Evolutionary conservation across 2,113 vertebrate species (phyloP).

Genomic region (Fregata magnificens): DNA sequence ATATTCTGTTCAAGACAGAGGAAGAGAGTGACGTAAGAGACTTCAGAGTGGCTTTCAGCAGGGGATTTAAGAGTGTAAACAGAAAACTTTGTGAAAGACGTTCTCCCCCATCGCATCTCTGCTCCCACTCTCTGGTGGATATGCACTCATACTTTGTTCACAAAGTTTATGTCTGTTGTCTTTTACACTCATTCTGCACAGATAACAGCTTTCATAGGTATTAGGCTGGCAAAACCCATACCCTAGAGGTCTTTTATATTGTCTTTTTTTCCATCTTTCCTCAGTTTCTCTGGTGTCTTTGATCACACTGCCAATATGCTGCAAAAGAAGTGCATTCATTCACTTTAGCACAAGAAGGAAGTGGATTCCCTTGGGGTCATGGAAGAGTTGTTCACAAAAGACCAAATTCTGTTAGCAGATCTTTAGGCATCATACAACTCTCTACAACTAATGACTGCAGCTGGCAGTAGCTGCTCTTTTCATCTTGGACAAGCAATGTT

Average conservation of each 20-base stretch:
- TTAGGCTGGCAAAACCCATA: background rate
- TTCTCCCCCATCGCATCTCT: background rate
- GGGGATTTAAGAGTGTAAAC: background rate
- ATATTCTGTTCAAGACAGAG: background rate
- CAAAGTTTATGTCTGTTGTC: background rate
- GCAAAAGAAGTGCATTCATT: background rate
- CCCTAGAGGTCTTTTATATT: background rate
- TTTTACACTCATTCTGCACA: background rate
- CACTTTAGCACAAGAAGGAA: background rate
- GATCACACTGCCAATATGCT: fast-evolving
- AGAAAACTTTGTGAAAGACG: background rate
- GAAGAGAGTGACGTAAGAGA: background rate
- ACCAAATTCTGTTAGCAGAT: background rate
- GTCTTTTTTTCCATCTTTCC: background rate
- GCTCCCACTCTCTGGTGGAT: background rate
- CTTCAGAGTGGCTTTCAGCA: background rate
- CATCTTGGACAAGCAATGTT: background rate
- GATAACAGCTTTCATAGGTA: background rate
- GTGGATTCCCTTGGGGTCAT: background rate
- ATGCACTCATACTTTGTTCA: background rate
- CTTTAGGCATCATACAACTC: background rate
- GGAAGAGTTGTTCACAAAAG: background rate
- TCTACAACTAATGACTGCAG: background rate
- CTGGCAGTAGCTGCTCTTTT: background rate
- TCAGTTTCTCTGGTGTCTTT: background rate